Evolutionary conservation across 2,797 vertebrate species (phyloP), one percentile per base, ranked within the genome.

Genomic region (Sparidentex hasta): DNA sequence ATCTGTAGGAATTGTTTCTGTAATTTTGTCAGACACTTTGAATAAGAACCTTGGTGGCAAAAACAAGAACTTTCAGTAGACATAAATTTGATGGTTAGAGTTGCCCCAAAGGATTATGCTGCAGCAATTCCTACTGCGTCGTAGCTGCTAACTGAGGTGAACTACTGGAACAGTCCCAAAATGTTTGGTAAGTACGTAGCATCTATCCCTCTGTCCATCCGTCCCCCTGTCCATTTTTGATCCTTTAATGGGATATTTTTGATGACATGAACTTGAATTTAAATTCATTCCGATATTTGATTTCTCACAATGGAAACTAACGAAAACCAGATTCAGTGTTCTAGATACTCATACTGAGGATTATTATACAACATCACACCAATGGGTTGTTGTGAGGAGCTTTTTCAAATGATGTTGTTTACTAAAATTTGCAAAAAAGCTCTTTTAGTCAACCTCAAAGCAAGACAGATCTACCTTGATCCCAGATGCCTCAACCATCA

Each of bases 171-270:
- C 38, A 38, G 2, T 38, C 33, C 33, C 33, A 38, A 38, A 38
- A 38, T 9, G 38, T 38, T 38, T 38, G 38, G 2, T 38, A 38
- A 38, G 38, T 11, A 38, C 11, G 38, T 9, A 38, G 38, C 38
- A 38, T 38, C 38, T 38, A 38, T 11, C 38, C 38, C 38, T 11
- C 38, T 38, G 38, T 38, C 9, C 9, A 38, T 38, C 38, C 9
- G 9, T 38, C 9, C 38, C 8, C 38, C 9, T 3, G 8, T 11
- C 38, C 38, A 38, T 11, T 0, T 61, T 66, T 51, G 47, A 7
- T 25, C 29, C 58, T 41, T 48, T 56, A 23, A 38, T 73, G 20
- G 51, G 21, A 11, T 59, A 58, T 74, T 21, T 50, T 51, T 33
- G 38, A 23, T 6, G 46, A 54, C 6, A 21, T 23, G 7, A 72